phyloP scores from a whole-genome alignment of 2,113 vertebrate species.

The Grus americana region DNA sequence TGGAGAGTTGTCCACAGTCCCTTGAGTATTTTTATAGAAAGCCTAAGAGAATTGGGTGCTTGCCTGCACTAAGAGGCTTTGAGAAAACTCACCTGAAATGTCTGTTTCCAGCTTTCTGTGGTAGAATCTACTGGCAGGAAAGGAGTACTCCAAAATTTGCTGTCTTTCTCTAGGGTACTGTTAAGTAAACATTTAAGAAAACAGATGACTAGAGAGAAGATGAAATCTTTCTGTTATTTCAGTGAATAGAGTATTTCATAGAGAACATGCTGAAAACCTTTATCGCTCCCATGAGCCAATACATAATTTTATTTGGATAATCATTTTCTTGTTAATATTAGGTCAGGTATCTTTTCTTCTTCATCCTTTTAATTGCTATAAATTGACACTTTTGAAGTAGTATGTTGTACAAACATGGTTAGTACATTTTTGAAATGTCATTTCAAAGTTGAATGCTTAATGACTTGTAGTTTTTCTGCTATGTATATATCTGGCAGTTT shows the following conservation, averaged over 20 bases:
- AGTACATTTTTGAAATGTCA: background rate
- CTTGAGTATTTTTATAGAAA: background rate
- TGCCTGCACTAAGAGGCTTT: background rate
- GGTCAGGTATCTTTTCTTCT: background rate
- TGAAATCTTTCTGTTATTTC: background rate
- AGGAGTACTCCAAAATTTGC: background rate
- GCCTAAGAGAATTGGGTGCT: background rate
- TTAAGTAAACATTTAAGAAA: background rate
- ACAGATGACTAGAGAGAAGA: background rate
- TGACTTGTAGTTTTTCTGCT: background rate
- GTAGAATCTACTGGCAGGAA: background rate
- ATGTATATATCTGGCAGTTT: background rate
- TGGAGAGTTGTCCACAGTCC: background rate
- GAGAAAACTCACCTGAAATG: background rate
- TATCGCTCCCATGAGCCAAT: background rate
- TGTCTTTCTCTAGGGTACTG: background rate
- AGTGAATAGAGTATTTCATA: background rate
- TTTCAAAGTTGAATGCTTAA: constrained; percentile 12
- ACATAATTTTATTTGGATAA: background rate
- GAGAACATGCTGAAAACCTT: background rate
- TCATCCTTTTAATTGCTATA: background rate
- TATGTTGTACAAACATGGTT: background rate
- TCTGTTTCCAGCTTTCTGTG: background rate
- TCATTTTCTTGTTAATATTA: background rate
- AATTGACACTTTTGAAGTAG: background rate